phyloP scores from a whole-genome alignment of 2,113 vertebrate species.

The Henicopernis longicauda region DNA sequence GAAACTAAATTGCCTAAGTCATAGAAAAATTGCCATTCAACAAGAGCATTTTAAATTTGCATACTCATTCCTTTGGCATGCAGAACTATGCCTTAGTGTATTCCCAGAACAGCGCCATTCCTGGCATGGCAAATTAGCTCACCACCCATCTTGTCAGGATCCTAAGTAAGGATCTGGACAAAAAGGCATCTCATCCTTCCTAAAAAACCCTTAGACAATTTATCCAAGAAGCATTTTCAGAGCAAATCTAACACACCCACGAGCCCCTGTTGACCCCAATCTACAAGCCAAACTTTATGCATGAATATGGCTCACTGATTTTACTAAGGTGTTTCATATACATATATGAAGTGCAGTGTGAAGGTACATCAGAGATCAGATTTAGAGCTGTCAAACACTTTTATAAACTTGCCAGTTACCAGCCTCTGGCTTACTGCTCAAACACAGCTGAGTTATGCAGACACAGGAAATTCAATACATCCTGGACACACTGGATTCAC shows the following conservation, averaged over 20 bases:
- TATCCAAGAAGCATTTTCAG: not conserved
- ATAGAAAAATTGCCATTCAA: not conserved
- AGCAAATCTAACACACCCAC: not conserved
- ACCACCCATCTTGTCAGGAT: not conserved
- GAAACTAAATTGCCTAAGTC: not conserved
- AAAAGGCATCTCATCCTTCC: not conserved
- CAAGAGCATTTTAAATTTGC: not conserved
- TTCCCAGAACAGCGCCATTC: not conserved
- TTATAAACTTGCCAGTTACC: not conserved
- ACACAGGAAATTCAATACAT: not conserved
- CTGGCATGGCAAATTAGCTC: not conserved
- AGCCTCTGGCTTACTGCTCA: not conserved
- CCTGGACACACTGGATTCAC: not conserved
- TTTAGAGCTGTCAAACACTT: conserved; percentile 19
- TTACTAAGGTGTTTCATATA: conserved; percentile 52
- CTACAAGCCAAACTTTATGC: not conserved
- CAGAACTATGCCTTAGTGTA: not conserved
- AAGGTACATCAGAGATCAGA: conserved; percentile 18
- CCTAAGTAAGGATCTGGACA: not conserved
- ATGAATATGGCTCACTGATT: conserved; percentile 4
- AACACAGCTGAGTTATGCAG: not conserved
- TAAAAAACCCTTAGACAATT: not conserved
- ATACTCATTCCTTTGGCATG: not conserved
- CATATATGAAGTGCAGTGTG: conserved; percentile 26
- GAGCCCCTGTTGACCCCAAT: not conserved